Evolutionary conservation across 2,797 vertebrate species (phyloP).

Genomic region (Leptoclinus maculatus): DNA sequence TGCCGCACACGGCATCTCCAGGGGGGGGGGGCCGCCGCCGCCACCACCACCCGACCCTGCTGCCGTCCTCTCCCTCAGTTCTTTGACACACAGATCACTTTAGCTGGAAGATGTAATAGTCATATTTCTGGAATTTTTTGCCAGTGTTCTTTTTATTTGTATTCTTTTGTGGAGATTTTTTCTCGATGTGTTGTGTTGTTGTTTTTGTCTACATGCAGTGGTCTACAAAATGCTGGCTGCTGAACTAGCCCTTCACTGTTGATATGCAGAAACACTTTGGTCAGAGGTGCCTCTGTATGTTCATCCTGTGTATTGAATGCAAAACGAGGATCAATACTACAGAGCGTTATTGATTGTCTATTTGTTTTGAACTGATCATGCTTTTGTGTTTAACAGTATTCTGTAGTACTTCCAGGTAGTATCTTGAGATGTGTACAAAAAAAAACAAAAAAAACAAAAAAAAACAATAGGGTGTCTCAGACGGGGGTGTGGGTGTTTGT

Average conservation of each 20-base stretch:
- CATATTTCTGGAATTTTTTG: constrained; percentile 82
- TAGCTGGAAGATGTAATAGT: constrained; percentile 84
- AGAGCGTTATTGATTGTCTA: constrained; percentile 80
- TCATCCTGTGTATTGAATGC: constrained; percentile 83
- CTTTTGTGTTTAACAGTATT: constrained; percentile 81
- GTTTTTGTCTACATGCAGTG: constrained; percentile 76
- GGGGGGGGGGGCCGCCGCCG: constrained; percentile 20
- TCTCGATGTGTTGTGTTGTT: constrained; percentile 61
- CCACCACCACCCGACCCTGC: constrained; percentile 48
- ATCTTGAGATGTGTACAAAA: constrained; percentile 70
- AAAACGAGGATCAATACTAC: constrained; percentile 82
- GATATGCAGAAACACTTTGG: constrained; percentile 85
- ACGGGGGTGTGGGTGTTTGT: constrained; percentile 69
- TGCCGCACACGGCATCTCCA: constrained; percentile 53
- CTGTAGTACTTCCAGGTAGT: constrained; percentile 82
- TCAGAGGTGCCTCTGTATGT: constrained; percentile 82
- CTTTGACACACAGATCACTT: constrained; percentile 85
- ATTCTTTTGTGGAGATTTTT: constrained; percentile 34
- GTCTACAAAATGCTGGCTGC: constrained; percentile 77
- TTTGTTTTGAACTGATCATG: constrained; percentile 75
- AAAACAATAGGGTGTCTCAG: constrained; percentile 63
- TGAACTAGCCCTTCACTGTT: constrained; percentile 82
- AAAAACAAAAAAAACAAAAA: constrained; percentile 37
- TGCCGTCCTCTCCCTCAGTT: constrained; percentile 60
- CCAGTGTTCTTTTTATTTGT: constrained; percentile 73